Conservation (phyloP, 2,797 vertebrate species). For the Enteromius argenteus region DNA sequence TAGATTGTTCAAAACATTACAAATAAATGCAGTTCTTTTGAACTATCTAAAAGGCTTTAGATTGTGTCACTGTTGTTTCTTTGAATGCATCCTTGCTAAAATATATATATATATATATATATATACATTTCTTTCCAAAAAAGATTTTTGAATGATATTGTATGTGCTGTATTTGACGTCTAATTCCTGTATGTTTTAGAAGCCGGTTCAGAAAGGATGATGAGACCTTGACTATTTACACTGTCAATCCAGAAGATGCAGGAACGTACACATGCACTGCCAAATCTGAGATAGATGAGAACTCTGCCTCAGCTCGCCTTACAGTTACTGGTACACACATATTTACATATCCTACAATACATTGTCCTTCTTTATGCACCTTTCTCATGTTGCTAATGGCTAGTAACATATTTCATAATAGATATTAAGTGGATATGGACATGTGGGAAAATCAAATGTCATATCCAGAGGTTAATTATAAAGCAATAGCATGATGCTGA, state of each 20-base stretch:
- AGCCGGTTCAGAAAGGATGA: conserved; percentile 88
- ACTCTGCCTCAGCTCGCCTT: conserved; percentile 89
- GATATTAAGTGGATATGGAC: conserved; percentile 16
- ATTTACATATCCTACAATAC: conserved; percentile 22
- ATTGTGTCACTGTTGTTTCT: not conserved
- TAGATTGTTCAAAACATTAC: not conserved
- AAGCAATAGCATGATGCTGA: too few species aligned
- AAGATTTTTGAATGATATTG: not conserved
- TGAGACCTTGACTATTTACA: conserved; percentile 85
- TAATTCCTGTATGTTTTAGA: conserved; percentile 31
- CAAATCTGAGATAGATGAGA: conserved; percentile 91
- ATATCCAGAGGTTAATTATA: conserved; percentile 6
- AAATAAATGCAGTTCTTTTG: not conserved
- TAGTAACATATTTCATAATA: not conserved
- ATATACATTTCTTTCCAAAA: not conserved
- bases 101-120: not conserved
- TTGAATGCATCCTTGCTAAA: not conserved
- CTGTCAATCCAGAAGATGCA: conserved; percentile 87
- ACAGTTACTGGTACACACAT: conserved; percentile 87
- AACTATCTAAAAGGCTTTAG: not conserved
- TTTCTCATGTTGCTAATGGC: not conserved
- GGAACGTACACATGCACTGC: conserved; percentile 91
- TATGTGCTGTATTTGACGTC: not conserved
- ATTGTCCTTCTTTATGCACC: not conserved
- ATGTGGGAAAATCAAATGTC: conserved; percentile 6